Conservation (phyloP, 2,888 invertebrate genomes). For the Sicus ferrugineus region DNA sequence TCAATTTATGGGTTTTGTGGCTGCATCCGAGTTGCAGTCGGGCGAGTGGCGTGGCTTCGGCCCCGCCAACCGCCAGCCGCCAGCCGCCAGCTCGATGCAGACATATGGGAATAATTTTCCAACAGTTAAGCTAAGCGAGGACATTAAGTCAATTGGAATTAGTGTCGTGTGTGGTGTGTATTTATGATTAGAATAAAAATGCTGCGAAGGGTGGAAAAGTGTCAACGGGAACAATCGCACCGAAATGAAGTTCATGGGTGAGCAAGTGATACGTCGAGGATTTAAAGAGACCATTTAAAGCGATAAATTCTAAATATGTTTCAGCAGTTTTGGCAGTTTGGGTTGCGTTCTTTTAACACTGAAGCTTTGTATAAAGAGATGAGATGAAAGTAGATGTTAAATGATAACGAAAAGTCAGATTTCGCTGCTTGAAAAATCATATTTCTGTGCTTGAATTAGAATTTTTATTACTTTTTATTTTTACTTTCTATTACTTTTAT, state of each 20-base stretch:
- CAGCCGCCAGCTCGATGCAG: conserved; percentile 39
- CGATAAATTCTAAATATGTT: too few relatives aligned
- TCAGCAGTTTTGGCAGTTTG: too few relatives aligned
- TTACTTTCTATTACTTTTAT: too few relatives aligned
- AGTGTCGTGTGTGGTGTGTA: conserved; percentile 34
- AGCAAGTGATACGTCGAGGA: neutral
- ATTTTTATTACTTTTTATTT: too few relatives aligned
- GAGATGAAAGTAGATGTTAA: too few relatives aligned
- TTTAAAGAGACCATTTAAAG: neutral
- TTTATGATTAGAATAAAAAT: conserved; percentile 26
- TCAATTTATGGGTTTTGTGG: conserved; percentile 43
- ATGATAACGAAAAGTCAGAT: neutral
- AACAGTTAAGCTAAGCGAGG: conserved; percentile 48
- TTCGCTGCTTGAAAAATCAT: too few relatives aligned
- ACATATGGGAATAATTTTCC: conserved; percentile 59
- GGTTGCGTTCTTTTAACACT: too few relatives aligned
- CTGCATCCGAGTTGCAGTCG: conserved; percentile 18
- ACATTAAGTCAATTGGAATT: conserved; percentile 41
- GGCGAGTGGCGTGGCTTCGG: neutral
- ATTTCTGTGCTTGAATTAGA: too few relatives aligned
- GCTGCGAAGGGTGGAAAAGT: conserved; percentile 16
- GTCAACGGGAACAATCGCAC: neutral
- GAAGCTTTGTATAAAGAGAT: too few relatives aligned
- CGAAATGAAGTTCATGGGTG: neutral
- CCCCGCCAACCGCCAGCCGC: neutral